Evolutionary conservation across 2,797 vertebrate species (phyloP).

Genomic region (Micrastur ruficollis): DNA sequence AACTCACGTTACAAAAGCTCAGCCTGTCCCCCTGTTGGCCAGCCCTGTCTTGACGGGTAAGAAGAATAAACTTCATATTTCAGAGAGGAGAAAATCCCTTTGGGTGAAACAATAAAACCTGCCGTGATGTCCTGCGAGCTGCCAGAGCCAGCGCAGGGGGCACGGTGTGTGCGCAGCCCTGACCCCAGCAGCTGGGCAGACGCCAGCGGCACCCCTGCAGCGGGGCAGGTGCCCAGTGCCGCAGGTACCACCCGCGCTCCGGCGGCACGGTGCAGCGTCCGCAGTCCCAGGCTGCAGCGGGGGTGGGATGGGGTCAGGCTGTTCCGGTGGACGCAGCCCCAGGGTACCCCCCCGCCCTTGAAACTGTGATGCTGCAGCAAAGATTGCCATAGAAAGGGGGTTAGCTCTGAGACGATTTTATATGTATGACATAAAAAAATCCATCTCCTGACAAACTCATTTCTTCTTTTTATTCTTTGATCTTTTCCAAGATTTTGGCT

Average conservation of each 20-base stretch:
- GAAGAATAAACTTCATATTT: neutral
- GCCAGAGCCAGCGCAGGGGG: neutral
- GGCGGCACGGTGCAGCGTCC: neutral
- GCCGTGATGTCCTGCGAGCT: neutral
- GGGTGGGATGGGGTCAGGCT: neutral
- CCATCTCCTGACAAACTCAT: neutral
- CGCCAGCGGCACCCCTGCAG: accelerated
- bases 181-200: neutral
- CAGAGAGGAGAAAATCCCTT: neutral
- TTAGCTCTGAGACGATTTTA: neutral
- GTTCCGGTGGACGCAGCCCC: neutral
- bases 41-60: neutral
- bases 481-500: neutral
- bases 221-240: neutral
- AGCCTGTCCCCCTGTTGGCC: neutral
- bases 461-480: constrained; percentile 16
- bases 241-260: neutral
- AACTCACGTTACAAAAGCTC: neutral
- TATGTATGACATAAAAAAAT: neutral
- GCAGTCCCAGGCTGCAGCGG: neutral
- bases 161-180: neutral
- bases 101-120: neutral
- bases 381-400: neutral
- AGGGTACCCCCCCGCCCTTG: neutral
- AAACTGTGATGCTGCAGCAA: neutral